These are phyloP conservation scores for Apomyelois bistriatella DNA, from an alignment of 2,888 invertebrate genomes.

Conservation along the genomic window DNA sequence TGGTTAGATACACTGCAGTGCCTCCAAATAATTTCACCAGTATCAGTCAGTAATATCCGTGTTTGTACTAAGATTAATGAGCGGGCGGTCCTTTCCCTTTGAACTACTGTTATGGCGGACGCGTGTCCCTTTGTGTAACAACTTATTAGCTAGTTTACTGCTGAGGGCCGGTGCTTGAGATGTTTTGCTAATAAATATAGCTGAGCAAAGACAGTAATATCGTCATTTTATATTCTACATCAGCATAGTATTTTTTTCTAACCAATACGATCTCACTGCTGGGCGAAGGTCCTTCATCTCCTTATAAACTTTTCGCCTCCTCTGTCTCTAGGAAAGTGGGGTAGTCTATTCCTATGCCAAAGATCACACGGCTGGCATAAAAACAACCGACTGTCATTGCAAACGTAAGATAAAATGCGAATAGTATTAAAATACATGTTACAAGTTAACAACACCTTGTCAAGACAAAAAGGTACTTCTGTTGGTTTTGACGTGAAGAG, in stretches of 20 bases:
- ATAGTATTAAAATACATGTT: background rate
- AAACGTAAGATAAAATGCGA: background rate
- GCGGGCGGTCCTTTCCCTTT: background rate
- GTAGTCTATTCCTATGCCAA: no score
- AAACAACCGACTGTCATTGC: no score
- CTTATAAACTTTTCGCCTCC: no score
- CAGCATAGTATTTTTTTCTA: no score
- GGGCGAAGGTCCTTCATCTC: no score
- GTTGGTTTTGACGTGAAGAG: slow-evolving; percentile 15
- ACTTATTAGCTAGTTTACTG: slow-evolving; percentile 5
- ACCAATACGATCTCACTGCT: no score
- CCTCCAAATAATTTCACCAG: no score
- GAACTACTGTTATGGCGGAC: background rate
- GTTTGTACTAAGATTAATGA: background rate
- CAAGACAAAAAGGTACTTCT: slow-evolving; percentile 6
- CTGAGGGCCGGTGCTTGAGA: background rate
- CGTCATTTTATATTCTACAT: no score
- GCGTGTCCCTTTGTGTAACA: background rate
- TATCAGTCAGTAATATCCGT: background rate
- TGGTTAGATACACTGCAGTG: no score
- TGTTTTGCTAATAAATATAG: background rate
- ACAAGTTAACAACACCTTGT: slow-evolving; percentile 5
- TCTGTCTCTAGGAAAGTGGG: no score
- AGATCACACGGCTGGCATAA: no score
- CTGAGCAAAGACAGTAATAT: no score